Conservation (phyloP, 2,113 vertebrate genomes). For the Thermophis baileyi region DNA sequence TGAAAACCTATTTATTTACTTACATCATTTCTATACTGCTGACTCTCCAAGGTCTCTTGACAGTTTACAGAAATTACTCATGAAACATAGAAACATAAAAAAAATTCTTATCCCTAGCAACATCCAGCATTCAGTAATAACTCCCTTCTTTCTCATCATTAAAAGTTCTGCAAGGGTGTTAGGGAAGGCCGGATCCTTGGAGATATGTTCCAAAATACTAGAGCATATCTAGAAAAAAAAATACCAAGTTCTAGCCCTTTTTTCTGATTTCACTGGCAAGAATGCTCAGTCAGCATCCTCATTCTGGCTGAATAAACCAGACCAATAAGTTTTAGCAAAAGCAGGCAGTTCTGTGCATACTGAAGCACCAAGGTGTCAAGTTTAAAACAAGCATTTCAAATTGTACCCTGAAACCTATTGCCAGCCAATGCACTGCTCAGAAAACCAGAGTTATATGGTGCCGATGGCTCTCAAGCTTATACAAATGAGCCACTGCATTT, state of each 20-base stretch:
- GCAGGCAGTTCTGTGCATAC: neutral
- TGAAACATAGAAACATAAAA: neutral
- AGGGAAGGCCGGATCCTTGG: neutral
- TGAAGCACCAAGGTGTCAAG: neutral
- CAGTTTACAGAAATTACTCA: neutral
- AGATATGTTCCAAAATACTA: neutral
- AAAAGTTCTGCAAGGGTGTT: neutral
- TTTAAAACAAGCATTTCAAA: neutral
- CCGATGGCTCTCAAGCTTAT: neutral
- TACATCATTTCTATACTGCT: neutral
- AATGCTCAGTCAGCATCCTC: neutral
- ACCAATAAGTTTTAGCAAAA: neutral
- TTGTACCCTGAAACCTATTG: neutral
- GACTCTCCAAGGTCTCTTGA: neutral
- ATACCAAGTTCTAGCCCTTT: neutral
- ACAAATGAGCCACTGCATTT: neutral
- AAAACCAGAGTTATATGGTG: neutral
- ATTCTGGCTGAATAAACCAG: neutral
- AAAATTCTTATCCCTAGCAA: neutral
- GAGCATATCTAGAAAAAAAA: neutral
- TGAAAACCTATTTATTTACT: neutral
- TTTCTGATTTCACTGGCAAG: neutral
- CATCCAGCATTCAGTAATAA: neutral
- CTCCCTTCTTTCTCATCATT: neutral
- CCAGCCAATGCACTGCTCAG: neutral